A percentile compares a stretch with the other conserved stretches of the same genome.
Evolutionary conservation across 2,113 vertebrate genomes (phyloP).

Genomic region (Sterna hirundo): DNA sequence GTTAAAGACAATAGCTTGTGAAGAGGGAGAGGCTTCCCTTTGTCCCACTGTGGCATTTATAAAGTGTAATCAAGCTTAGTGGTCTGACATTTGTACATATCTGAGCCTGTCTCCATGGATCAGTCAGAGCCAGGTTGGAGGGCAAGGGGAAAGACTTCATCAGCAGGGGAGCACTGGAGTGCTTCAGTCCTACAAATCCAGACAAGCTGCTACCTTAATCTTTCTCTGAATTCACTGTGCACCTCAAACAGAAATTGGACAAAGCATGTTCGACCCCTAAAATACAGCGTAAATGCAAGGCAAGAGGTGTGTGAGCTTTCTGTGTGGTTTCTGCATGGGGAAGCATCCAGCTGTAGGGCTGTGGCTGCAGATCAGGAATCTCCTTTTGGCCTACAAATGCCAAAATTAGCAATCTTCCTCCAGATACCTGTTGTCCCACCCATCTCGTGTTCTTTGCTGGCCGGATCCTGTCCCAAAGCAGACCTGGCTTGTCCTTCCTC

Average conservation of each 20-base stretch:
- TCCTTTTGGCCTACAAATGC: background rate
- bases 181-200: background rate
- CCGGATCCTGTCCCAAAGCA: background rate
- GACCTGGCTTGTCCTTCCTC: background rate
- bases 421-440: background rate
- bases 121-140: background rate
- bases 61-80: background rate
- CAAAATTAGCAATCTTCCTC: background rate
- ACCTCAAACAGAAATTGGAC: background rate
- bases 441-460: background rate
- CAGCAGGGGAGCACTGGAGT: background rate
- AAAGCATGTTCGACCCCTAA: background rate
- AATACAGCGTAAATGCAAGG: background rate
- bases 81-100: background rate
- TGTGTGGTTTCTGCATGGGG: background rate
- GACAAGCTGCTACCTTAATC: background rate
- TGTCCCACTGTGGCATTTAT: background rate
- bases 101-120: background rate
- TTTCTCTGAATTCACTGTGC: background rate
- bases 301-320: background rate
- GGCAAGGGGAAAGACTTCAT: background rate
- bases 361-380: background rate
- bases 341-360: background rate
- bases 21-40: background rate
- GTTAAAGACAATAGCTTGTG: background rate